These are phyloP conservation scores for Eriosoma lanigerum DNA, from an alignment of 1,140 invertebrate genomes.

Conservation along the genomic window DNA sequence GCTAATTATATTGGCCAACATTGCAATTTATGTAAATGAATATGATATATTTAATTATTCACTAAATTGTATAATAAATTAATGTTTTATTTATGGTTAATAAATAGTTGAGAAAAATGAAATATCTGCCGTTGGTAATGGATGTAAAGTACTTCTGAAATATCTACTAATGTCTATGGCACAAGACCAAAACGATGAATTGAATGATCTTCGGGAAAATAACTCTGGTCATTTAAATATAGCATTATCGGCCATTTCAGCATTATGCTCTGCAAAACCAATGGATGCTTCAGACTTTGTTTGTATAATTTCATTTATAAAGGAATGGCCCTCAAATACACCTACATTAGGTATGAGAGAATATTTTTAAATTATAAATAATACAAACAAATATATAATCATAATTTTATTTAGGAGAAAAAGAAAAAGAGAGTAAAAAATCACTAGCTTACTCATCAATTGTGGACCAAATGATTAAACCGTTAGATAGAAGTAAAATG, in stretches of 20 bases:
- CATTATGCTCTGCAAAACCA: conserved; percentile 39
- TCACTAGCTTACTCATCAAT: conserved; percentile 22
- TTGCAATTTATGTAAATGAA: conserved; percentile 49
- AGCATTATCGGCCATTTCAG: conserved; percentile 25
- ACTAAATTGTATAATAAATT: background rate
- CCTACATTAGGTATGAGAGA: background rate
- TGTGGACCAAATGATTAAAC: conserved; percentile 17
- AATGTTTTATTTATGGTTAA: conserved; percentile 22
- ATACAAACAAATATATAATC: background rate
- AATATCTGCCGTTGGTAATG: background rate
- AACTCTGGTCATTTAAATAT: conserved; percentile 33
- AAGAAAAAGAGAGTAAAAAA: conserved; percentile 52
- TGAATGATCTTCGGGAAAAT: conserved; percentile 32
- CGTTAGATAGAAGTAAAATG: conserved; percentile 35
- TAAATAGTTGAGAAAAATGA: conserved; percentile 34
- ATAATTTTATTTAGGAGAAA: conserved; percentile 53
- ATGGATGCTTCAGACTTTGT: conserved; percentile 31
- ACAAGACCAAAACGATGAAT: conserved; percentile 53
- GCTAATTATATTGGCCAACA: conserved; percentile 45
- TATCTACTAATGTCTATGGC: conserved; percentile 14
- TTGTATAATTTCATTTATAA: conserved; percentile 24
- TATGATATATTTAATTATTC: background rate
- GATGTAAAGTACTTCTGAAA: conserved; percentile 33
- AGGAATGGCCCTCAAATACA: conserved; percentile 44
- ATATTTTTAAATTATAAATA: background rate